Evolutionary conservation across 2,113 vertebrate genomes (phyloP).

Genomic region (Peromyscus maniculatus): DNA sequence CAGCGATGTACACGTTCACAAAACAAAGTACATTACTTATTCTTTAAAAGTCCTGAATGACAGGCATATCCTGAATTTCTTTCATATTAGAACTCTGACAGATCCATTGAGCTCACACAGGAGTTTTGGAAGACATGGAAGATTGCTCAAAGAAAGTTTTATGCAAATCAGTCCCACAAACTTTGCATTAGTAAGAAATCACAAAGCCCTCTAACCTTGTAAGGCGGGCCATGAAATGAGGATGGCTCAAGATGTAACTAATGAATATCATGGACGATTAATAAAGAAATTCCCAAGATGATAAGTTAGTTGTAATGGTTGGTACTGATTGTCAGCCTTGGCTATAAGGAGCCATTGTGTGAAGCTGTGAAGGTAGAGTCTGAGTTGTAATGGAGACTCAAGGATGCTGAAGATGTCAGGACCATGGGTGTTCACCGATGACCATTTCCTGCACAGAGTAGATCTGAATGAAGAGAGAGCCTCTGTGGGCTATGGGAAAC

Average conservation of each 20-base stretch:
- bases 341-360: neutral
- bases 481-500: neutral
- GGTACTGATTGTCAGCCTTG: neutral
- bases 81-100: neutral
- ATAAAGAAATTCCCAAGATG: slow-evolving; percentile 32
- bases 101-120: slow-evolving; percentile 1
- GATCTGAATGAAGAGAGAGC: neutral
- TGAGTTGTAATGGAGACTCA: neutral
- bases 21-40: neutral
- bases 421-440: neutral
- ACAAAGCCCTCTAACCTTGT: neutral
- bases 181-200: neutral
- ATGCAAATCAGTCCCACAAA: neutral
- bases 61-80: neutral
- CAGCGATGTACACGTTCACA: neutral
- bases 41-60: neutral
- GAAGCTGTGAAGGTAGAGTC: neutral
- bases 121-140: neutral
- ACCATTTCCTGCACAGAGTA: neutral
- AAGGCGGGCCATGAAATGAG: neutral
- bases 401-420: neutral
- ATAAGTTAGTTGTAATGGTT: slow-evolving; percentile 6
- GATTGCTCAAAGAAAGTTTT: neutral
- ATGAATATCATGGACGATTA: neutral
- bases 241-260: neutral